phyloP scores from a whole-genome alignment of 1,140 invertebrate species.

The Papilio dardanus region DNA sequence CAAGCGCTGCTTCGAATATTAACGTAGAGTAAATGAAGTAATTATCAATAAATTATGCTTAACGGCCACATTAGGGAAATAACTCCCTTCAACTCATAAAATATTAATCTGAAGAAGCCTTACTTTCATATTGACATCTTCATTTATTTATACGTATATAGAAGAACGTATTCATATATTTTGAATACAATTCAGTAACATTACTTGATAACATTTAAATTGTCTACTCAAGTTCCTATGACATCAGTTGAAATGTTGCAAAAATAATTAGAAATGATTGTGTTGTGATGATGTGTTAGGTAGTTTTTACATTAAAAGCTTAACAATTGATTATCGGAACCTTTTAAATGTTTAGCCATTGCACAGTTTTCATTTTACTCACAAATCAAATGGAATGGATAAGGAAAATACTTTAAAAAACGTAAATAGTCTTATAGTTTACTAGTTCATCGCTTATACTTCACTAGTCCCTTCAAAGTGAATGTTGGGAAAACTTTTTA shows the following conservation, averaged over 20 bases:
- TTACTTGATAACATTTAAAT: background rate
- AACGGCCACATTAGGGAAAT: slow-evolving; percentile 76
- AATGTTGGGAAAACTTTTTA: slow-evolving; percentile 63
- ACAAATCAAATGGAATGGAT: background rate
- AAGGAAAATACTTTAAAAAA: background rate
- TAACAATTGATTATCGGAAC: background rate
- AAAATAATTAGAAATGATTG: background rate
- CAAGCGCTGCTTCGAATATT: slow-evolving; percentile 60
- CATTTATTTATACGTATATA: slow-evolving; percentile 28
- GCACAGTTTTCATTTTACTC: no score
- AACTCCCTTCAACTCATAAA: slow-evolving; percentile 59
- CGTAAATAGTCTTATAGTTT: background rate
- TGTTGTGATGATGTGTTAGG: no score
- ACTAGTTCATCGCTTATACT: slow-evolving; percentile 34
- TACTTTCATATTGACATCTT: slow-evolving; percentile 32
- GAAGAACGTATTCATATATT: slow-evolving; percentile 29
- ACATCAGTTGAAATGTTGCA: background rate
- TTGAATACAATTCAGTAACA: background rate
- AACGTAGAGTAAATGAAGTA: slow-evolving; percentile 65
- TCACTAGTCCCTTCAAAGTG: slow-evolving; percentile 45
- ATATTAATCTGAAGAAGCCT: slow-evolving; percentile 55
- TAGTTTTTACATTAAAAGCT: background rate
- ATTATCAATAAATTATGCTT: slow-evolving; percentile 77
- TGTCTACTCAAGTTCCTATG: background rate
- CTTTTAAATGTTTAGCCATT: background rate